Evolutionary conservation across 2,797 vertebrate species (phyloP).

Genomic region (Myotis pilosus): DNA sequence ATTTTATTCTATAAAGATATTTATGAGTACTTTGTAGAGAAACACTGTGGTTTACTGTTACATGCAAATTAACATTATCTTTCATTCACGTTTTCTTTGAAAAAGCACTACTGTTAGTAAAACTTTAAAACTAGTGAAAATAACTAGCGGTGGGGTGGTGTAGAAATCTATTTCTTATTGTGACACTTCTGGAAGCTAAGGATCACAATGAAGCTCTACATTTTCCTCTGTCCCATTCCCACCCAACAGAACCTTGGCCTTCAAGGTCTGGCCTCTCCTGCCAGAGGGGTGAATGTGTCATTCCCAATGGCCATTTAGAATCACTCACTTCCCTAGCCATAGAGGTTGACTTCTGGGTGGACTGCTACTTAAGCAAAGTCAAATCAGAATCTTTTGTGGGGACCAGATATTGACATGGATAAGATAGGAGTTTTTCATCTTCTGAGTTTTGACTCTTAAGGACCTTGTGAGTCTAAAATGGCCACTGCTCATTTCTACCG

Average conservation of each 20-base stretch:
- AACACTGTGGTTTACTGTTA: neutral
- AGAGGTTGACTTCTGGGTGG: neutral
- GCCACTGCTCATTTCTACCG: neutral
- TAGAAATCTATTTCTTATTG: neutral
- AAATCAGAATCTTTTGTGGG: neutral
- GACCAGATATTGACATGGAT: neutral
- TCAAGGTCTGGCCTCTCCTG: neutral
- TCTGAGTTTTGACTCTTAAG: neutral
- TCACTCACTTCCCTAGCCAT: neutral
- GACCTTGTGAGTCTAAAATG: neutral
- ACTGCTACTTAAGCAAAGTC: neutral
- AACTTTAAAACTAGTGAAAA: neutral
- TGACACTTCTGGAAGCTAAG: neutral
- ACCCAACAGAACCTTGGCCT: neutral
- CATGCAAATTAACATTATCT: neutral
- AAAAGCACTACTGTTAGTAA: neutral
- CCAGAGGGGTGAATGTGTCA: neutral
- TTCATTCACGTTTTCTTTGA: neutral
- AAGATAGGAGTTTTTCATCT: neutral
- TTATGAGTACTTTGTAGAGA: neutral
- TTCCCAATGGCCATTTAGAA: neutral
- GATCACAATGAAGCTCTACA: neutral
- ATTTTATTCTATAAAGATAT: constrained; percentile 6
- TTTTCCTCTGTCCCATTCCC: neutral
- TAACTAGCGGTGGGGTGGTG: neutral